A percentile compares a stretch with the other conserved stretches of the same genome.
Conservation (phyloP, 2,113 vertebrate genomes). For the Actenoides lindsayi region DNA sequence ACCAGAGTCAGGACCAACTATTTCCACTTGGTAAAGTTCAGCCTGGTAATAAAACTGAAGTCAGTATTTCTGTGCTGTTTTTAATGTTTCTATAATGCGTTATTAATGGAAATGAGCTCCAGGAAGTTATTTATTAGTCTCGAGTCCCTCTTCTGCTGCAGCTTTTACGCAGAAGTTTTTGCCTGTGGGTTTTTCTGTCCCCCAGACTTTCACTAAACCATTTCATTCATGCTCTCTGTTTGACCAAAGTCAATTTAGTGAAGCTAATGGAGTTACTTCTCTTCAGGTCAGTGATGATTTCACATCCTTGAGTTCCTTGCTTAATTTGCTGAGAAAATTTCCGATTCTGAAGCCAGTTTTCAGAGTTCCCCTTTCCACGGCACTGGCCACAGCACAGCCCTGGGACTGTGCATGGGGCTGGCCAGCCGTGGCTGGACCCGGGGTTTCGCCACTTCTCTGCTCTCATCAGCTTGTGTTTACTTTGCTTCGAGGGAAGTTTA, state of each 20-base stretch:
- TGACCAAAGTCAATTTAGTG: not conserved
- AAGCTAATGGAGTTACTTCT: not conserved
- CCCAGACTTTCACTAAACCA: not conserved
- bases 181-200: not conserved
- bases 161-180: not conserved
- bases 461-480: not conserved
- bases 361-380: fast-evolving
- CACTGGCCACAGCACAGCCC: not conserved
- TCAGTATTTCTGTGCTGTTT: not conserved
- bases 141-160: not conserved
- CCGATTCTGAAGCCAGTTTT: not conserved
- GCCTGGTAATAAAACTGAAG: not conserved
- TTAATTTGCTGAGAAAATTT: not conserved
- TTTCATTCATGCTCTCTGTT: not conserved
- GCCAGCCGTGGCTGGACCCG: not conserved
- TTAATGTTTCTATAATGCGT: not conserved
- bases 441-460: not conserved
- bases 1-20: not conserved
- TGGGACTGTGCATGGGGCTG: fast-evolving
- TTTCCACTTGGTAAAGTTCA: not conserved
- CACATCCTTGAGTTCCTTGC: not conserved
- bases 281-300: not conserved
- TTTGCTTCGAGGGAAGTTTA: not conserved
- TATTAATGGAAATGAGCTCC: not conserved
- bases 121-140: not conserved